Percentiles rank a stretch among this genome's conserved stretches.
phyloP scores from a whole-genome alignment of 2,113 vertebrate genomes.

The Actinemys pallida region DNA sequence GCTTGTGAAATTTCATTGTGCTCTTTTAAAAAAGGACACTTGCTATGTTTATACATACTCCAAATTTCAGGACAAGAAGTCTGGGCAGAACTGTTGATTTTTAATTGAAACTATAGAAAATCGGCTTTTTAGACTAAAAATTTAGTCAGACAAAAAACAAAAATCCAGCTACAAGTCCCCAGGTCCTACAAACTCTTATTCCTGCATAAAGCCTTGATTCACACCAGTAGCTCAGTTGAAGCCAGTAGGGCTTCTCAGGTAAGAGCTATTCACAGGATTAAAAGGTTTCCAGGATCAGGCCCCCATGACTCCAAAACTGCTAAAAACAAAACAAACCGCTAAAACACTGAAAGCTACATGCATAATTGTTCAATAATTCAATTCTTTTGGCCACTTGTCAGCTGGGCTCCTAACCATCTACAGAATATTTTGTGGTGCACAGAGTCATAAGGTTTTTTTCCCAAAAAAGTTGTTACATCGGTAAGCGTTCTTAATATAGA shows the following conservation, averaged over 20 bases:
- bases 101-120: neutral
- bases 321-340: conserved; percentile 17
- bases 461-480: conserved; percentile 52
- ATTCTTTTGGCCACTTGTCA: conserved; percentile 9
- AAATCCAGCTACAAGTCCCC: neutral
- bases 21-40: neutral
- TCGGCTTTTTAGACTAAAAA: neutral
- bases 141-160: neutral
- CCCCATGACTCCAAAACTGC: neutral
- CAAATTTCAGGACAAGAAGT: neutral
- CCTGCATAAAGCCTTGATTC: fast-evolving
- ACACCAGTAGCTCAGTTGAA: neutral
- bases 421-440: conserved; percentile 22
- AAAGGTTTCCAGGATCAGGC: neutral
- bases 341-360: conserved; percentile 45
- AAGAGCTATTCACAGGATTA: neutral
- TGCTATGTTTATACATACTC: fast-evolving
- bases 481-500: conserved; percentile 45
- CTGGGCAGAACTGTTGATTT: neutral
- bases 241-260: neutral
- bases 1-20: neutral
- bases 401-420: conserved; percentile 18
- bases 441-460: conserved; percentile 11
- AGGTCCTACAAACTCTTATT: fast-evolving
- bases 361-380: conserved; percentile 37